These are phyloP conservation scores for Clamator glandarius DNA, from an alignment of 2,797 vertebrate genomes.

Conservation along the genomic window DNA sequence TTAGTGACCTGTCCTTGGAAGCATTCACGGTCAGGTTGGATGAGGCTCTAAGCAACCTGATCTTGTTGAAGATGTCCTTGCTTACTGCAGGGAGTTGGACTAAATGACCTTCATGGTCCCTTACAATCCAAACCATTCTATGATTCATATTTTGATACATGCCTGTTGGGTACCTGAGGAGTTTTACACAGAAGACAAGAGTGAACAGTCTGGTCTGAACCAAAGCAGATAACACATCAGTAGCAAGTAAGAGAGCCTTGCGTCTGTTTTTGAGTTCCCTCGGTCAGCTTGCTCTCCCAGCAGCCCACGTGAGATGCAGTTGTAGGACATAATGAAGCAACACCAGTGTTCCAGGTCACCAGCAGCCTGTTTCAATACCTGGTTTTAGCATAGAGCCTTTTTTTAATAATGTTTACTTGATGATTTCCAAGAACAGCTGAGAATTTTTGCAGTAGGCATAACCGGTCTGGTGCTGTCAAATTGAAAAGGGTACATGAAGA, in stretches of 20 bases:
- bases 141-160: not conserved
- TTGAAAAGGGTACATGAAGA: slow-evolving; percentile 3
- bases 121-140: too few relatives aligned
- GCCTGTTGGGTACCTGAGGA: not conserved
- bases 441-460: slow-evolving; percentile 45
- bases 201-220: not conserved
- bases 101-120: too few relatives aligned
- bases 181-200: not conserved
- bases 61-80: too few relatives aligned
- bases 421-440: slow-evolving; percentile 44
- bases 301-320: not conserved
- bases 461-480: slow-evolving; percentile 29
- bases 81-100: too few relatives aligned
- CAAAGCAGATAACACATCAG: not conserved
- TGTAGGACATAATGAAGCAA: not conserved
- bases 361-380: not conserved
- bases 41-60: too few relatives aligned
- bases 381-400: not conserved
- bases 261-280: not conserved
- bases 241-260: not conserved
- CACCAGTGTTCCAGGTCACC: not conserved
- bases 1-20: not conserved
- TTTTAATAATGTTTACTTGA: not conserved
- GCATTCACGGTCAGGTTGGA: too few relatives aligned
- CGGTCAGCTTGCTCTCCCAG: not conserved